Evolutionary conservation across 2,888 invertebrate genomes (phyloP).

Genomic region (Acronicta leporina): DNA sequence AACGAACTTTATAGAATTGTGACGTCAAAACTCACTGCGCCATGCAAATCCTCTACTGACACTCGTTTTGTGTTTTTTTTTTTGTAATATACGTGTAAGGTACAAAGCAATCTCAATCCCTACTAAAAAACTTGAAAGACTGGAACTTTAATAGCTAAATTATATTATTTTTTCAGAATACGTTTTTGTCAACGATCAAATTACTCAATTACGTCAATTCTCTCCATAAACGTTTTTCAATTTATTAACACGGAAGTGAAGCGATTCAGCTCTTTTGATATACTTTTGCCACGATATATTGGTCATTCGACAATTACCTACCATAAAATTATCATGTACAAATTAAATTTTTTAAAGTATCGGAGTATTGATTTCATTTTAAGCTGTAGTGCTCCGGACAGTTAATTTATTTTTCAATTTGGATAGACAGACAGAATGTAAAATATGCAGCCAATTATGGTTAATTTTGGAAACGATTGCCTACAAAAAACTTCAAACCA

Average conservation of each 20-base stretch:
- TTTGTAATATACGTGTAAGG: too few species aligned
- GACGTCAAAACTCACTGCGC: too few species aligned
- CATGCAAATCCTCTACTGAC: too few species aligned
- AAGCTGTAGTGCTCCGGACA: background rate
- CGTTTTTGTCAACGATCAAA: too few species aligned
- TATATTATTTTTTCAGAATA: too few species aligned
- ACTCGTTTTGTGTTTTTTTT: too few species aligned
- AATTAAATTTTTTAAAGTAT: slow-evolving; percentile 14
- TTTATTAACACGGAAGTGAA: slow-evolving; percentile 18
- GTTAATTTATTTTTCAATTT: slow-evolving; percentile 36
- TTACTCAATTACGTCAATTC: slow-evolving; percentile 51
- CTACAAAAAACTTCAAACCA: slow-evolving; percentile 2
- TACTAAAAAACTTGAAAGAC: too few species aligned
- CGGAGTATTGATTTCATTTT: slow-evolving; percentile 19
- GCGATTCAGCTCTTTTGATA: slow-evolving; percentile 11
- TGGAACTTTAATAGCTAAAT: too few species aligned
- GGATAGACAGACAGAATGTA: slow-evolving; percentile 16
- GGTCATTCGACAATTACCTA: slow-evolving; percentile 27
- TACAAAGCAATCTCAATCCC: too few species aligned
- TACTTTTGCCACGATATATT: slow-evolving; percentile 14
- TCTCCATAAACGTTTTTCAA: slow-evolving; percentile 30
- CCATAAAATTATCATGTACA: slow-evolving; percentile 10
- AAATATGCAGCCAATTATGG: background rate
- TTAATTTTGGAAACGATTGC: slow-evolving; percentile 6
- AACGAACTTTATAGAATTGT: too few species aligned